These are phyloP conservation scores for Drosophila novamexicana DNA, from an alignment of 1,140 invertebrate species.

Conservation along the genomic window DNA sequence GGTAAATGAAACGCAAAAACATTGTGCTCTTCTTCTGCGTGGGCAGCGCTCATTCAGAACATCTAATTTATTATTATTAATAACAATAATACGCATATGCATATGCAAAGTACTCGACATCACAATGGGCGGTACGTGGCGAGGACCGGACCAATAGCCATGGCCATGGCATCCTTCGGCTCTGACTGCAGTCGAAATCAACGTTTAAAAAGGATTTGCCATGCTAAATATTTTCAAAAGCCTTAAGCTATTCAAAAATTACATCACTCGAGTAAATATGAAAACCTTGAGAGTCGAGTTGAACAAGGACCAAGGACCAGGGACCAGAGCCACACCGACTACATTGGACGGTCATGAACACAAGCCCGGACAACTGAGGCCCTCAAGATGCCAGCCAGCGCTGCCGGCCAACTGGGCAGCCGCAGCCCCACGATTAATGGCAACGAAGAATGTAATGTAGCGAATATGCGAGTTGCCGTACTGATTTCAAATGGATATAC, in stretches of 20 bases:
- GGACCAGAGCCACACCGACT: neutral
- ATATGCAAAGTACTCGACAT: constrained; percentile 56
- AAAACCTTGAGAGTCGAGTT: constrained; percentile 40
- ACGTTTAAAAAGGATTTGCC: constrained; percentile 80
- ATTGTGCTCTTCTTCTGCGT: constrained; percentile 8
- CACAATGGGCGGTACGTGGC: neutral
- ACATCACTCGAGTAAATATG: constrained; percentile 81
- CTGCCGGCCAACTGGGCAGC: constrained; percentile 29
- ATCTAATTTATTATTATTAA: constrained; percentile 77
- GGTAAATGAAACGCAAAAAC: constrained; percentile 28
- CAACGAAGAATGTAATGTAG: constrained; percentile 78
- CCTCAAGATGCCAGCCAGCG: constrained; percentile 24
- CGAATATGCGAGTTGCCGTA: constrained; percentile 75
- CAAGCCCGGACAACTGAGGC: neutral
- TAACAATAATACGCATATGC: constrained; percentile 73
- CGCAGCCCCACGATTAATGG: constrained; percentile 72
- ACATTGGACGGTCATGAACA: neutral
- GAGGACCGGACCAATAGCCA: constrained; percentile 7
- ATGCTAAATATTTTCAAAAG: constrained; percentile 76
- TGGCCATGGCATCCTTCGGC: constrained; percentile 35
- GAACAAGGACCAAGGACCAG: neutral
- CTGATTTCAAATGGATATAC: constrained; percentile 69
- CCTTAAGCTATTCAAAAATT: constrained; percentile 82
- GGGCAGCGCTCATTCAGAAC: constrained; percentile 24
- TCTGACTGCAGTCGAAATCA: constrained; percentile 59